Evolutionary conservation across 2,797 vertebrate genomes (phyloP), one percentile per base, ranked within the genome.

Genomic region (Novumbra hubbsi): DNA sequence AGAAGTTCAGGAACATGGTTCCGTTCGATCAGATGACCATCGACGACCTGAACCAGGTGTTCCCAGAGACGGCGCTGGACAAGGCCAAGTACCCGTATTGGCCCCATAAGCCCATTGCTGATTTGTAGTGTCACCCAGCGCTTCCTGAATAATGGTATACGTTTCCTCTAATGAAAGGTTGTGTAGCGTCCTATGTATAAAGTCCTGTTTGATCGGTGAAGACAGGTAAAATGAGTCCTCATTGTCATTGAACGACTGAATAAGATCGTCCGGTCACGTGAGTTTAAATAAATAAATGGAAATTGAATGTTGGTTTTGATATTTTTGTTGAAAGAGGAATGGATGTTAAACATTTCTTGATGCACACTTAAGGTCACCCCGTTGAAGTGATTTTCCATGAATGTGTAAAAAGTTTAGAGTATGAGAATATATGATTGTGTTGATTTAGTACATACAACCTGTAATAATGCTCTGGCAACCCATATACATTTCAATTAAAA

Each of bases 21-120:
- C 96, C 96, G 16, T 96, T 97, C 71, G 95, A 98, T 0, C 94
- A 95, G 89, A 97, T 98, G 96, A 96, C 95, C 0, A 27, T 93
- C 0, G 93, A 96, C 0, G 96, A 97, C 73, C 81, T 95, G 69
- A 74, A 90, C 0, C 76, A 94, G 0, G 72, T 77, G 78, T 97
- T 97, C 92, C 96, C 96, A 0, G 97, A 98, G 87, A 95, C 95
- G 72, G 97, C 81, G 77, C 73, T 97, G 89, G 94, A 97, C 90
- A 98, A 91, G 91, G 91, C 88, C 83, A 98, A 98, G 67, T 48
- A 99, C 30, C 95, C 95, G 0, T 97, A 91, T 83, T 99, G 97
- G 97, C 98, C 98, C 28, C 91, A 98, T 90, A 96, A 90, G 81
- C 95, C 96, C 0, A 93, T 96, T 69, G 77, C 93, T 7, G 96